Percentiles rank a stretch among this genome's conserved stretches.
Evolutionary conservation across 2,113 vertebrate species (phyloP).

Genomic region (Plestiodon gilberti): DNA sequence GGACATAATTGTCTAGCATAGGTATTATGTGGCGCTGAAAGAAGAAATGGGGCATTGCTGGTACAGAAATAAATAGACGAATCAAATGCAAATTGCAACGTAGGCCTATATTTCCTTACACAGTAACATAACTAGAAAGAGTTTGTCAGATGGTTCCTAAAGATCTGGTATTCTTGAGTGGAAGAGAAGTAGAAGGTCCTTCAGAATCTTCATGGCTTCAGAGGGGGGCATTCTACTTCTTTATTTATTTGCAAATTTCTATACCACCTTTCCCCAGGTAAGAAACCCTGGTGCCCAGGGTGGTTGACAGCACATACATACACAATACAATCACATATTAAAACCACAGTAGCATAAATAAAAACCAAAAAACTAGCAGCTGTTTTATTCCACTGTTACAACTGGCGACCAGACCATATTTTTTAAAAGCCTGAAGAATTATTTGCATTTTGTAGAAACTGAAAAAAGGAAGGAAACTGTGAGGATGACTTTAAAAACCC

Average conservation of each 20-base stretch:
- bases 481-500: background rate
- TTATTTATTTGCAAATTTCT: too few relatives aligned
- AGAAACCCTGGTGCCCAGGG: too few relatives aligned
- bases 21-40: background rate
- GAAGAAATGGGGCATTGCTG: background rate
- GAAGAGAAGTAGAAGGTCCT: background rate
- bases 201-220: background rate
- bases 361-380: background rate
- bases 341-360: too few relatives aligned
- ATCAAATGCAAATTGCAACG: conserved; percentile 3
- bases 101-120: background rate
- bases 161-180: background rate
- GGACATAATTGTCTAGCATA: background rate
- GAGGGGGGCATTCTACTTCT: background rate
- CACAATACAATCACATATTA: too few relatives aligned
- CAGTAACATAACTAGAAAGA: background rate
- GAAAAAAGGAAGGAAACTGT: background rate
- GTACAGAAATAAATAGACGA: conserved; percentile 14
- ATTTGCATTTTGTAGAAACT: background rate
- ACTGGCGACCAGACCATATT: background rate
- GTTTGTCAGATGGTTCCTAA: background rate
- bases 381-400: background rate
- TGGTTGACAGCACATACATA: too few relatives aligned
- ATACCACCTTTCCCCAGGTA: too few relatives aligned
- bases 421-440: background rate